A percentile compares a stretch with the other conserved stretches of the same genome.
phyloP scores from a whole-genome alignment of 2,888 invertebrate species.

The Hemithea aestivaria region DNA sequence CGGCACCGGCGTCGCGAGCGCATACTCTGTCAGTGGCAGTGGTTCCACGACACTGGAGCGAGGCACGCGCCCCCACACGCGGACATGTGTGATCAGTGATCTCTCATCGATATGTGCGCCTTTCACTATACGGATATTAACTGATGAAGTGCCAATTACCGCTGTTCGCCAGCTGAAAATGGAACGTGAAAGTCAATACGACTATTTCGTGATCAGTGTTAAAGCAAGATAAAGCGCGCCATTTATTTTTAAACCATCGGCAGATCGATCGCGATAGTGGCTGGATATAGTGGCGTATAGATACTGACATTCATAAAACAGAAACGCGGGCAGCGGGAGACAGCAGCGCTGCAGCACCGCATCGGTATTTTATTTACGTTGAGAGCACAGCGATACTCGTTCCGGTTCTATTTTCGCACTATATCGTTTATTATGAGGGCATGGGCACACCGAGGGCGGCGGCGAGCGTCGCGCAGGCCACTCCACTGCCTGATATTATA shows the following conservation, averaged over 20 bases:
- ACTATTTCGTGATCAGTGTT: conserved; percentile 38
- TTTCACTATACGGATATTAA: no score
- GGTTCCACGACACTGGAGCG: conserved; percentile 52
- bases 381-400: conserved; percentile 57
- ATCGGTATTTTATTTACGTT: conserved; percentile 71
- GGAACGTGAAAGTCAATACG: conserved; percentile 32
- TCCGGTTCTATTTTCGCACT: conserved; percentile 72
- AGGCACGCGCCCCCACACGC: conserved; percentile 39
- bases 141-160: conserved; percentile 5
- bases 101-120: neutral
- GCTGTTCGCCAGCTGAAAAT: conserved; percentile 16
- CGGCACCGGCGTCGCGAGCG: conserved; percentile 70
- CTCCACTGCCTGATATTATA: conserved; percentile 75
- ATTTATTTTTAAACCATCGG: conserved; percentile 58
- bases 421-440: conserved; percentile 69
- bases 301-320: conserved; percentile 55
- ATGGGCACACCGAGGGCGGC: conserved; percentile 47
- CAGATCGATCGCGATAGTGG: conserved; percentile 50
- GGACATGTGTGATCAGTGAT: conserved; percentile 17
- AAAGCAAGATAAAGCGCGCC: conserved; percentile 34
- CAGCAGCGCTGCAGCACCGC: conserved; percentile 48
- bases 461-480: conserved; percentile 54
- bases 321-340: conserved; percentile 54
- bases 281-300: conserved; percentile 25
- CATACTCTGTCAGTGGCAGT: conserved; percentile 61